phyloP scores from a whole-genome alignment of 2,797 vertebrate genomes.

The Rhyacichthys aspro region DNA sequence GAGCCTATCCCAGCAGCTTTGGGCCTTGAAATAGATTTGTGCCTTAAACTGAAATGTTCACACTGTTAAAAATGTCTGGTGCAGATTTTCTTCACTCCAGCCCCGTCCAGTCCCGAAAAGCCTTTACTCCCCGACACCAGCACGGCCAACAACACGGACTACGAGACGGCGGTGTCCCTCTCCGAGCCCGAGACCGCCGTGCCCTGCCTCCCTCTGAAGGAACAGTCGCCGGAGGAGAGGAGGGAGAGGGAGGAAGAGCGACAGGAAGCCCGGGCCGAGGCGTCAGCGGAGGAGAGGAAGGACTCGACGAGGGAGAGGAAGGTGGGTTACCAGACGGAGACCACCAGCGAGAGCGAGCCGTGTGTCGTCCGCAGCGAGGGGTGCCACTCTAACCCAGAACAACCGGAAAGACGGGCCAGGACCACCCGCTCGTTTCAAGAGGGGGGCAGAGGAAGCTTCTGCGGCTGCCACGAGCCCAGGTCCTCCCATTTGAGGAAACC shows the following conservation, averaged over 20 bases:
- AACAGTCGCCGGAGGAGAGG: slow-evolving; percentile 71
- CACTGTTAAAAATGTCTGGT: slow-evolving; percentile 15
- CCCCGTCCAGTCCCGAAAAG: slow-evolving; percentile 70
- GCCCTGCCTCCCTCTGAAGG: slow-evolving; percentile 51
- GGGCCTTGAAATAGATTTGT: too few species aligned
- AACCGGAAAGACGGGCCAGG: slow-evolving; percentile 67
- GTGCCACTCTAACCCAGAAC: slow-evolving; percentile 73
- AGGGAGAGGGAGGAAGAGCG: slow-evolving; percentile 68
- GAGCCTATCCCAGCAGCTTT: too few species aligned
- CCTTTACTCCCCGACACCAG: slow-evolving; percentile 70
- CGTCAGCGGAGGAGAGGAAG: slow-evolving; percentile 39
- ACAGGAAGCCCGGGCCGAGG: slow-evolving; percentile 51
- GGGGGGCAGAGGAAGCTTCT: slow-evolving; percentile 70
- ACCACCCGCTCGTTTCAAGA: slow-evolving; percentile 68
- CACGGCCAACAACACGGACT: slow-evolving; percentile 73
- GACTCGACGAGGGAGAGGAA: slow-evolving; percentile 39
- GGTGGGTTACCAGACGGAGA: slow-evolving; percentile 64
- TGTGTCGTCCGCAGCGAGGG: slow-evolving; percentile 68
- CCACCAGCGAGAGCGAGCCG: slow-evolving; percentile 73
- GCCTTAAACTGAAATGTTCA: not conserved
- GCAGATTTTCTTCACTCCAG: slow-evolving; percentile 75
- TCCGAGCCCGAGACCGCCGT: slow-evolving; percentile 75
- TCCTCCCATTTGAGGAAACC: slow-evolving; percentile 81
- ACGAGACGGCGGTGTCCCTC: slow-evolving; percentile 62
- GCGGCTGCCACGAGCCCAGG: slow-evolving; percentile 77